Evolutionary conservation across 2,113 vertebrate genomes (phyloP).

Genomic region (Neofelis nebulosa): DNA sequence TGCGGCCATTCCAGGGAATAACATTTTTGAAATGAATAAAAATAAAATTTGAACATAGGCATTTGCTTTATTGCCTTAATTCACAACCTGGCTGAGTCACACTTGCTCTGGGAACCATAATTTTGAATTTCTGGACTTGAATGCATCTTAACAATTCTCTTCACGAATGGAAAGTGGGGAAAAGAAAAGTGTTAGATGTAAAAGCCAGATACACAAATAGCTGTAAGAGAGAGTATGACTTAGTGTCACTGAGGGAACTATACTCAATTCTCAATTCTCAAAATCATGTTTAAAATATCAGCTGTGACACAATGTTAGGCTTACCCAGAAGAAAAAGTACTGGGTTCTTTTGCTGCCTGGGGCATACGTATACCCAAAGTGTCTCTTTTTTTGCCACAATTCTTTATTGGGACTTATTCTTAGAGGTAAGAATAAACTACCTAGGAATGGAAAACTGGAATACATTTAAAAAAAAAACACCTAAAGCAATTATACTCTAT

Average conservation of each 20-base stretch:
- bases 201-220: conserved; percentile 64
- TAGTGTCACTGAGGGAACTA: conserved; percentile 40
- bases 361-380: background rate
- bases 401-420: background rate
- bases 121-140: conserved; percentile 70
- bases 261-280: conserved; percentile 20
- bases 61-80: conserved; percentile 72
- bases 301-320: background rate
- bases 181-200: conserved; percentile 55
- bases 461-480: background rate
- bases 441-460: background rate
- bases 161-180: conserved; percentile 57
- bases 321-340: background rate
- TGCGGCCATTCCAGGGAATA: conserved; percentile 58
- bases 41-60: conserved; percentile 60
- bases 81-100: conserved; percentile 73
- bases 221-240: conserved; percentile 29
- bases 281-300: conserved; percentile 62
- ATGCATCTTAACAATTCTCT: conserved; percentile 67
- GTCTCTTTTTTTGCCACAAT: background rate
- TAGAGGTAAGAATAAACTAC: background rate
- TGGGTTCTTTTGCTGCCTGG: background rate
- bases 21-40: conserved; percentile 65
- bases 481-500: background rate
- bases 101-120: conserved; percentile 70